Evolutionary conservation across 37 sponge, comb jelly and placozoan species (phyloP).

Genomic region (Bolinopsis microptera): DNA sequence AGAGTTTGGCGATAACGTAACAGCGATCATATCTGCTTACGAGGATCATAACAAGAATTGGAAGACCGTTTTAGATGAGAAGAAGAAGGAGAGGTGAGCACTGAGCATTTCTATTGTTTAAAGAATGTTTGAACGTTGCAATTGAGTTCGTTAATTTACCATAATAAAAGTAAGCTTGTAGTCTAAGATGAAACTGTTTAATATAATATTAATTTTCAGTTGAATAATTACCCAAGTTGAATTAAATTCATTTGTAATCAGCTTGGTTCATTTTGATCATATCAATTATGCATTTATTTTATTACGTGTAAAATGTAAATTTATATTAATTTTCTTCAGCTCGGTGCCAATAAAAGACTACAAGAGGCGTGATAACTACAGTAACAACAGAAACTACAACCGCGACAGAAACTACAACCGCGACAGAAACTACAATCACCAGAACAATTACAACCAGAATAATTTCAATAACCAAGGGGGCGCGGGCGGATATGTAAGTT

Average conservation of each 20-base stretch:
- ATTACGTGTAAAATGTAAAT: no score
- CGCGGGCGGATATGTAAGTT: background rate
- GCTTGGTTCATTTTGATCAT: no score
- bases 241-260: no score
- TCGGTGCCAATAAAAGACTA: background rate
- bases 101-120: no score
- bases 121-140: no score
- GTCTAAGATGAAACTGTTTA: no score
- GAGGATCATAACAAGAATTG: slow-evolving; percentile 35
- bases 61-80: background rate
- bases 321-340: no score
- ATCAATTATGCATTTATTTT: no score
- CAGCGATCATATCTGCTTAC: background rate
- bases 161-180: no score
- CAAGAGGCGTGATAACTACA: background rate
- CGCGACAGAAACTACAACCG: background rate
- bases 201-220: no score
- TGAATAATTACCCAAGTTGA: no score
- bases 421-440: background rate
- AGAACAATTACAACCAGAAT: slow-evolving; percentile 21
- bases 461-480: background rate
- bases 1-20: background rate
- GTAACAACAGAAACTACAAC: slow-evolving; percentile 15
- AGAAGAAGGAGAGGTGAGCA: slow-evolving; percentile 2
- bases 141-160: no score